Evolutionary conservation across 2,113 vertebrate genomes (phyloP).

Genomic region (Saguinus midas): DNA sequence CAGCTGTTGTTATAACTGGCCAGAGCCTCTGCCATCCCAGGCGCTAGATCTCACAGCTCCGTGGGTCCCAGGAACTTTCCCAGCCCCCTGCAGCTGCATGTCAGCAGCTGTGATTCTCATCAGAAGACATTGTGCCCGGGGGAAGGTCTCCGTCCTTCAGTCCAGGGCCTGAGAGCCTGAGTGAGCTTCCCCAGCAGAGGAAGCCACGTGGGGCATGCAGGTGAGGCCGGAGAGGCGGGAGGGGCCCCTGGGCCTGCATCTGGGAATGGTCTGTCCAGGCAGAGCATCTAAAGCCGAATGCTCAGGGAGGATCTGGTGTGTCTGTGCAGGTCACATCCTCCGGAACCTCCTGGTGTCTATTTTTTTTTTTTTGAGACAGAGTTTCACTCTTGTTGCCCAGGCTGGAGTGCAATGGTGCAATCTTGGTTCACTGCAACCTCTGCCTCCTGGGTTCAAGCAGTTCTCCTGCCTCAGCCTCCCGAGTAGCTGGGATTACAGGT

Average conservation of each 20-base stretch:
- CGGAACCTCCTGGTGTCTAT: neutral
- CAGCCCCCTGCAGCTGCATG: neutral
- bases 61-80: neutral
- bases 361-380: too few species aligned
- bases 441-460: too few species aligned
- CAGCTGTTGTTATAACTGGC: neutral
- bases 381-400: too few species aligned
- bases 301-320: neutral
- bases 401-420: too few species aligned
- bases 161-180: neutral
- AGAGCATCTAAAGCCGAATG: too few species aligned
- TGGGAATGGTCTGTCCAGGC: neutral
- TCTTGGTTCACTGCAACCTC: too few species aligned
- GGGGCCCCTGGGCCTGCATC: neutral
- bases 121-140: neutral
- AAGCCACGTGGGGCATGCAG: neutral
- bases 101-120: conserved; percentile 46
- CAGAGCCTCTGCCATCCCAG: conserved; percentile 40
- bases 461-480: too few species aligned
- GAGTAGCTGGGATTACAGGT: too few species aligned
- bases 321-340: too few species aligned
- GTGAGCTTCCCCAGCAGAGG: neutral
- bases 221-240: neutral
- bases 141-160: neutral
- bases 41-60: conserved; percentile 38